Conservation (phyloP, 2,113 vertebrate genomes). For the Carlito syrichta region DNA sequence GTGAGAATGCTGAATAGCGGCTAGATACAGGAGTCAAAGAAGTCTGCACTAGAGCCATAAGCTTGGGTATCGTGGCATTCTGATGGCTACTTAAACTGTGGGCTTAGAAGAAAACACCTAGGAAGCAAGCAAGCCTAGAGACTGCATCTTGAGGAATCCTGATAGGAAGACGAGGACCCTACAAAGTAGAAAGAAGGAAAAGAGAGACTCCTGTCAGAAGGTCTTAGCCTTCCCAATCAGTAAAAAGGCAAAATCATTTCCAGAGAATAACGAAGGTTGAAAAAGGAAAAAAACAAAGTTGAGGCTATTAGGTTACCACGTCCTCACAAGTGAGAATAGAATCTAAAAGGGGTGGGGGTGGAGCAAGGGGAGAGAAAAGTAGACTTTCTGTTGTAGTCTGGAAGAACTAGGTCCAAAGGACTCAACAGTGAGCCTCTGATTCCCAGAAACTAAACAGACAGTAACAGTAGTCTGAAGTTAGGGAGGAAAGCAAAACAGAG, state of each 20-base stretch:
- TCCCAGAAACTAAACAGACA: background rate
- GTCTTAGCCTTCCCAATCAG: background rate
- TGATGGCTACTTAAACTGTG: background rate
- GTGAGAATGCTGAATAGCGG: background rate
- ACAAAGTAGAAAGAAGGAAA: background rate
- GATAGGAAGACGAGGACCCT: background rate
- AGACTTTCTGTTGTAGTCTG: background rate
- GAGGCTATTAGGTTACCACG: background rate
- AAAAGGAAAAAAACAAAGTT: background rate
- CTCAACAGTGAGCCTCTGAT: background rate
- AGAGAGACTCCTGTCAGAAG: background rate
- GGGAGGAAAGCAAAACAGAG: background rate
- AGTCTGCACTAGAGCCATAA: background rate
- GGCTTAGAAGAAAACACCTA: background rate
- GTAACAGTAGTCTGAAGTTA: background rate
- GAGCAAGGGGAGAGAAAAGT: background rate
- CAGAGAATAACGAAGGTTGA: background rate
- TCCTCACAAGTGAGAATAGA: background rate
- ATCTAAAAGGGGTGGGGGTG: background rate
- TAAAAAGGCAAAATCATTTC: background rate
- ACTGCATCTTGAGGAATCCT: background rate
- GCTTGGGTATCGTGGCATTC: background rate
- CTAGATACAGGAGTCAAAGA: background rate
- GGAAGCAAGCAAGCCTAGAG: background rate
- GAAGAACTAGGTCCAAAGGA: background rate